phyloP scores from a whole-genome alignment of 1,140 invertebrate species.

The Penaeus japonicus region DNA sequence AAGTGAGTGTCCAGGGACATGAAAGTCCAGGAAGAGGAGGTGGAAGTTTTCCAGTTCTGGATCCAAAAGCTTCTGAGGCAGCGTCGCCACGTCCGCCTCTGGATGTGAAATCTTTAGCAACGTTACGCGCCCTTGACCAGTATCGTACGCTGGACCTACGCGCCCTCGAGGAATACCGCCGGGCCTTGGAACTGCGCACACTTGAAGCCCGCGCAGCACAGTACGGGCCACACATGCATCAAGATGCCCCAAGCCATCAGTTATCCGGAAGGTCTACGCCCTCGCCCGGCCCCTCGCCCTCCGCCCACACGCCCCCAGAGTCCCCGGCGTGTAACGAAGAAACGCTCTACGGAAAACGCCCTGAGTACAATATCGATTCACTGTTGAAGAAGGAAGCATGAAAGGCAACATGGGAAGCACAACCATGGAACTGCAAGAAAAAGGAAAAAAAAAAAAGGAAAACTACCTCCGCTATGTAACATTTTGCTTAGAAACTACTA shows the following conservation, averaged over 20 bases:
- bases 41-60: background rate
- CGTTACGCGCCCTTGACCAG: conserved; percentile 41
- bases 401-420: background rate
- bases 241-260: background rate
- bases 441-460: too few species aligned
- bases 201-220: conserved; percentile 39
- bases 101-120: conserved; percentile 36
- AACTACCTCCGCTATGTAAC: too few species aligned
- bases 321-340: conserved; percentile 39
- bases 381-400: conserved; percentile 46
- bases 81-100: background rate
- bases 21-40: background rate
- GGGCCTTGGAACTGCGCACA: conserved; percentile 26
- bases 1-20: background rate
- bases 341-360: background rate
- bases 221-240: background rate
- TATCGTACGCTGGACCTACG: conserved; percentile 32
- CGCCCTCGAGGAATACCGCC: conserved; percentile 40
- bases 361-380: conserved; percentile 40
- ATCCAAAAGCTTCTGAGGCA: background rate
- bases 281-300: conserved; percentile 14
- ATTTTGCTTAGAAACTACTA: too few species aligned
- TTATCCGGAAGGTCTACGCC: conserved; percentile 25
- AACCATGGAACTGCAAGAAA: too few species aligned
- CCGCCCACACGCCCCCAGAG: conserved; percentile 31